Conservation (phyloP, 1,140 invertebrate genomes). For the Rhopalosiphum maidis region DNA sequence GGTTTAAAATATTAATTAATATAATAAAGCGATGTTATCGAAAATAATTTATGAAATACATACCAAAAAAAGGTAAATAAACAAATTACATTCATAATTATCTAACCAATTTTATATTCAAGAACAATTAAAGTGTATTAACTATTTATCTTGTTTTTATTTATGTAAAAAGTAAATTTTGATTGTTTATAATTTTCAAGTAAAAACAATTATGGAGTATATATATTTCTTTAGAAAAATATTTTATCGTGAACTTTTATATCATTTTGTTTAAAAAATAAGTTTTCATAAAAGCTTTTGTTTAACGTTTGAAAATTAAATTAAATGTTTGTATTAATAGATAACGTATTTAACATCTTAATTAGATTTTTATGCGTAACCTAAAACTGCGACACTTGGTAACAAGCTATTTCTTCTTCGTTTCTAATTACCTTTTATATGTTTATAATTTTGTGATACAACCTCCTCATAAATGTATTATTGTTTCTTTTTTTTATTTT, state of each 20-base stretch:
- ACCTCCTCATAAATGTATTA: too few relatives aligned
- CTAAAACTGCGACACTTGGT: not conserved
- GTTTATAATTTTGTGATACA: too few relatives aligned
- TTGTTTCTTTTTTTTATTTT: not conserved
- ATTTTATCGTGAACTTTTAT: not conserved
- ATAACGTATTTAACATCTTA: not conserved
- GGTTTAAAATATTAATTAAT: not conserved
- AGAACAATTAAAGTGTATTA: not conserved
- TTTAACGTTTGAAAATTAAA: not conserved
- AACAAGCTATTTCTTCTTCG: not conserved
- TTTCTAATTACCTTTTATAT: too few relatives aligned
- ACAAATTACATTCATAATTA: not conserved
- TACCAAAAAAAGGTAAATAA: not conserved
- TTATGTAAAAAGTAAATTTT: not conserved
- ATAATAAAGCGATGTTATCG: not conserved
- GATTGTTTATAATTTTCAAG: not conserved
- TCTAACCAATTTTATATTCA: not conserved
- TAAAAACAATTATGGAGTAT: not conserved
- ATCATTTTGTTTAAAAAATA: conserved; percentile 1
- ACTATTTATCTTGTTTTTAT: not conserved
- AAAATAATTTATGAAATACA: not conserved
- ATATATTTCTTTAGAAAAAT: not conserved
- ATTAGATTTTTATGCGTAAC: not conserved
- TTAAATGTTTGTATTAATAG: not conserved
- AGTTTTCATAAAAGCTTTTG: not conserved